Percentiles rank a stretch among this genome's conserved stretches.
Evolutionary conservation across 2,113 vertebrate species (phyloP).

Genomic region (Clarias batrachus): DNA sequence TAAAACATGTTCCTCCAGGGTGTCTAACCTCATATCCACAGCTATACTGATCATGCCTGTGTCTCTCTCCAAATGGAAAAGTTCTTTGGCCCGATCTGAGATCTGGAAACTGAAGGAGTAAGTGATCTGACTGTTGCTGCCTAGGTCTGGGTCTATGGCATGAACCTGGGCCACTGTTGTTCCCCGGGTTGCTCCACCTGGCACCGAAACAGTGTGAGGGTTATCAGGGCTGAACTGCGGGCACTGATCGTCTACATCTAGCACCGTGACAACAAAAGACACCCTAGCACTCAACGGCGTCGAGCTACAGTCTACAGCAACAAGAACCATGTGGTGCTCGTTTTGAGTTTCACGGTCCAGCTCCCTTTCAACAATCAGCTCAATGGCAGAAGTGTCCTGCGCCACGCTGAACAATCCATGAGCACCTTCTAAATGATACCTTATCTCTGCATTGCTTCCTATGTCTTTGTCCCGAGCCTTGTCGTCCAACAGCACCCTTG

Average conservation of each 20-base stretch:
- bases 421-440: conserved; percentile 64
- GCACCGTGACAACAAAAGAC: conserved; percentile 67
- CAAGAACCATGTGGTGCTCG: conserved; percentile 62
- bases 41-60: conserved; percentile 67
- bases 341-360: conserved; percentile 70
- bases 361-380: conserved; percentile 61
- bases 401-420: conserved; percentile 63
- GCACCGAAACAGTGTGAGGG: conserved; percentile 57
- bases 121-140: conserved; percentile 65
- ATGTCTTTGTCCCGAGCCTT: conserved; percentile 68
- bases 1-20: conserved; percentile 64
- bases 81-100: conserved; percentile 62
- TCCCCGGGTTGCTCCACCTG: conserved; percentile 58
- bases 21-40: conserved; percentile 61
- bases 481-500: conserved; percentile 65
- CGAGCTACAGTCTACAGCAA: conserved; percentile 64
- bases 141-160: conserved; percentile 69
- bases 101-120: conserved; percentile 73
- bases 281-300: conserved; percentile 62
- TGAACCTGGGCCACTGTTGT: conserved; percentile 63
- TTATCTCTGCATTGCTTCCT: conserved; percentile 64
- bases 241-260: conserved; percentile 76
- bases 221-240: conserved; percentile 65
- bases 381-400: conserved; percentile 47
- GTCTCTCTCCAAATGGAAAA: conserved; percentile 67